Evolutionary conservation across 1,140 invertebrate species (phyloP), one percentile per base, ranked within the genome.

Genomic region (Caenorhabditis brenneri): DNA sequence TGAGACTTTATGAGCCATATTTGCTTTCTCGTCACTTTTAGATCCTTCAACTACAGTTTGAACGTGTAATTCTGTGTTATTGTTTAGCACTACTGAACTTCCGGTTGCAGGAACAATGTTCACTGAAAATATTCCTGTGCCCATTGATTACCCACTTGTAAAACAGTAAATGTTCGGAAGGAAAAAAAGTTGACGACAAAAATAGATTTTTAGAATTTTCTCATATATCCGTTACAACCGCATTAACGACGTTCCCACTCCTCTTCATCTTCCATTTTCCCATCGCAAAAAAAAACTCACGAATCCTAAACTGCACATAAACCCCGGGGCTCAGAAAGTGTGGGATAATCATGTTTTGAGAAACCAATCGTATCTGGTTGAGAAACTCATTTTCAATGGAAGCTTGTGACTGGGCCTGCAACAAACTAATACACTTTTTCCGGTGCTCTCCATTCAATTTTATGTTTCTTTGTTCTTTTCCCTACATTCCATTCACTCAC

Each of bases 311-410:
- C 19, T 83, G 69, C 7, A 78, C 81, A 10, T 80, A 33, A n/a
- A 87, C 81, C 19, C 84, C 80, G 24, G 80, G 33, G 6, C 55
- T 82, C 22, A 87, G 53, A 15, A 87, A 55, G 42, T 86, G 80
- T 0, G 27, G 53, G 81, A 87, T 74, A 42, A 74, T 74, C 65
- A 74, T 74, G 36, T 74, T 74, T 85, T 74, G 65, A 80, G 29
- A 53, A 7, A 88, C 80, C 24, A 88, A 55, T 46, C 88, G 69
- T 24, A 89, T 84, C 85, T 88, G 87, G n/a, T 85, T 39, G 33
- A 88, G 46, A 51, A 88, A 88, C 24, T 87, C 55, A n/a, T 84
- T 84, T 82, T 88, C 87, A 33, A 88, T 87, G n/a, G 55, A 9
- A 81, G 60, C 7, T 82, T 74, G 82, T 10, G 74, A 84, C 19